A percentile compares a stretch with the other conserved stretches of the same genome.
Evolutionary conservation across 1,140 invertebrate species (phyloP).

Genomic region (Forficula auricularia): DNA sequence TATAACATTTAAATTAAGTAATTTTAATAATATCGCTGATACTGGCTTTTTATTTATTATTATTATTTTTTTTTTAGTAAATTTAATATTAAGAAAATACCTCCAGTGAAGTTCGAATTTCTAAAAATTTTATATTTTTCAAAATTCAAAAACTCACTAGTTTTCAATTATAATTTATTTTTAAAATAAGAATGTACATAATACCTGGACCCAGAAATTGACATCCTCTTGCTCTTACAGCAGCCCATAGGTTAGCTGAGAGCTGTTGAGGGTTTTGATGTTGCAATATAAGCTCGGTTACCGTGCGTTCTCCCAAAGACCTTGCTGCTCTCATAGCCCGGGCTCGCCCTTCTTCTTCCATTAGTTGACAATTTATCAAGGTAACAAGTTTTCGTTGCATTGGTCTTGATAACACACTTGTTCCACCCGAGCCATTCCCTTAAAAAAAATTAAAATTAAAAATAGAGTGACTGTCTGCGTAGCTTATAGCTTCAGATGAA

Average conservation of each 20-base stretch:
- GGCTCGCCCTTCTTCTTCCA: conserved; percentile 70
- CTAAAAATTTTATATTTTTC: too few species aligned
- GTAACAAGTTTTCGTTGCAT: conserved; percentile 92
- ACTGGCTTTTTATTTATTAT: too few species aligned
- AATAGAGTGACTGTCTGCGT: too few species aligned
- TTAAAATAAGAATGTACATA: conserved; percentile 6
- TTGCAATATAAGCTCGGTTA: conserved; percentile 86
- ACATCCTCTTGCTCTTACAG: conserved; percentile 86
- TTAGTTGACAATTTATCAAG: conserved; percentile 77
- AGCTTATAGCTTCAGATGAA: too few species aligned
- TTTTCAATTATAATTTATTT: too few species aligned
- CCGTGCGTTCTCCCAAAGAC: conserved; percentile 82
- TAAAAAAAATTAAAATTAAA: conserved; percentile 8
- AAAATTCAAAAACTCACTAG: too few species aligned
- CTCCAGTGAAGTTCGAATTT: too few species aligned
- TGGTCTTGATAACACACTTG: conserved; percentile 56
- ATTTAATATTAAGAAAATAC: too few species aligned
- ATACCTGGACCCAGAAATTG: conserved; percentile 92
- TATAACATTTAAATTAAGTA: too few species aligned
- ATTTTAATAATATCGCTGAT: too few species aligned
- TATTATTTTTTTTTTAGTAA: too few species aligned
- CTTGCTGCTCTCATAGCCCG: conserved; percentile 68
- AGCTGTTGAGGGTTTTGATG: conserved; percentile 86
- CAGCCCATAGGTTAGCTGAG: conserved; percentile 89
- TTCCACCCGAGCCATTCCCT: conserved; percentile 21